Conservation (phyloP, 1,140 invertebrate species). For the Drosophila equinoxialis region DNA sequence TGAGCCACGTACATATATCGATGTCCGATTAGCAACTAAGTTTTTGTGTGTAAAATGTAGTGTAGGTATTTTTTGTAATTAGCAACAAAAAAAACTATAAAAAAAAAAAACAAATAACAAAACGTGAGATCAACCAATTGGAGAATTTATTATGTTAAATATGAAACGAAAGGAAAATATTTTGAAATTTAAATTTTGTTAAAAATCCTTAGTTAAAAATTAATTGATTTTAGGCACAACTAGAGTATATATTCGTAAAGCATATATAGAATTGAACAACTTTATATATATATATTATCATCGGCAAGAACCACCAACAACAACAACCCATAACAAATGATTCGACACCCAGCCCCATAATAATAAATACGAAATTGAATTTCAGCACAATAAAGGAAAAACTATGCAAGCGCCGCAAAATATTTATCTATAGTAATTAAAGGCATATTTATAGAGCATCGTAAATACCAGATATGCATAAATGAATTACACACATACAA, state of each 20-base stretch:
- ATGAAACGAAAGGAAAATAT: conserved; percentile 38
- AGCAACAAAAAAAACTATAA: conserved; percentile 39
- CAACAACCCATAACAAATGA: conserved; percentile 22
- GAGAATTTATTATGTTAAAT: conserved; percentile 74
- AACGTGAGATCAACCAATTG: conserved; percentile 55
- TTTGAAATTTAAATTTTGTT: conserved; percentile 38
- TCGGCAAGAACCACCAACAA: conserved; percentile 25
- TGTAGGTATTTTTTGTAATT: conserved; percentile 79
- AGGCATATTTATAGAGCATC: conserved; percentile 79
- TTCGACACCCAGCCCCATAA: conserved; percentile 42
- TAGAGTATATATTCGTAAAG: conserved; percentile 58
- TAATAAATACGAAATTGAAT: conserved; percentile 43
- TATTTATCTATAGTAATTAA: conserved; percentile 81
- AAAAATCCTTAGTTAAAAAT: conserved; percentile 63
- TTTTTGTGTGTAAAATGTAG: conserved; percentile 71
- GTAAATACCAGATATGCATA: conserved; percentile 70
- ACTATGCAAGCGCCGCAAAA: conserved; percentile 73
- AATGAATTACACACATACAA: conserved; percentile 44
- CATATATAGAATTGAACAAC: conserved; percentile 57
- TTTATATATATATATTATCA: conserved; percentile 18
- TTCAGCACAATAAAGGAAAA: conserved; percentile 60
- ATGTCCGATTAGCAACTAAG: conserved; percentile 69
- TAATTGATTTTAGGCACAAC: conserved; percentile 70
- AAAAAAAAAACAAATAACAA: conserved; percentile 20
- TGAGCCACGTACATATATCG: conserved; percentile 29